These are phyloP conservation scores for Carcharodon carcharias DNA, from an alignment of 2,797 vertebrate genomes.

Conservation along the genomic window DNA sequence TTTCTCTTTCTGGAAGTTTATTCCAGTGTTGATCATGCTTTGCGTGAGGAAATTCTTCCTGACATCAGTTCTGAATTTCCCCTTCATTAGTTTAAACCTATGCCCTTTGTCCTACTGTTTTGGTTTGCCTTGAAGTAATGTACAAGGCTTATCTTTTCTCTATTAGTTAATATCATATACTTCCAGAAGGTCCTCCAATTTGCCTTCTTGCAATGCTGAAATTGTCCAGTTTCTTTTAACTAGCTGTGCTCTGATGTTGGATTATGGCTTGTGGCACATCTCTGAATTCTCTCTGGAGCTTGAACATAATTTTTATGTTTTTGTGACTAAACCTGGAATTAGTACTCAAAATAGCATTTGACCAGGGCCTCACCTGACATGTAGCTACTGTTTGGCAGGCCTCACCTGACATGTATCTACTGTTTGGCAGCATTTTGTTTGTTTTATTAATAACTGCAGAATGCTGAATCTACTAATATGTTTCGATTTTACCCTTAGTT, in stretches of 20 bases:
- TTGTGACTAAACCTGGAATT: neutral
- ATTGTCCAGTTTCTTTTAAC: neutral
- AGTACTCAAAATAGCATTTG: neutral
- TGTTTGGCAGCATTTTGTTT: neutral
- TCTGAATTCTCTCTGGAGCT: neutral
- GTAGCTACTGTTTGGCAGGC: neutral
- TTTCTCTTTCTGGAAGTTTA: neutral
- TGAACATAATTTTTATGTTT: neutral
- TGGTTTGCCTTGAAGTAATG: neutral
- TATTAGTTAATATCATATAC: neutral
- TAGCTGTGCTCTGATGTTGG: neutral
- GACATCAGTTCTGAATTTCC: neutral
- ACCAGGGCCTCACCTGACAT: neutral
- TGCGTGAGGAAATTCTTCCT: neutral
- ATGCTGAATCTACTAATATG: neutral
- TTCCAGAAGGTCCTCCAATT: neutral
- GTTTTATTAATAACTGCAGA: neutral
- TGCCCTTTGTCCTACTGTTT: constrained; percentile 10
- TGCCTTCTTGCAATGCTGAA: neutral
- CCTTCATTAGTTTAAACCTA: neutral
- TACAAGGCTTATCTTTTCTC: neutral
- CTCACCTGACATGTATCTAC: neutral
- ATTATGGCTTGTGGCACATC: neutral
- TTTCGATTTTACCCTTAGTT: neutral
- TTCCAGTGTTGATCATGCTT: neutral